These are phyloP conservation scores for Aphelocoma californica DNA, from an alignment of 2,797 vertebrate species.

Conservation along the genomic window DNA sequence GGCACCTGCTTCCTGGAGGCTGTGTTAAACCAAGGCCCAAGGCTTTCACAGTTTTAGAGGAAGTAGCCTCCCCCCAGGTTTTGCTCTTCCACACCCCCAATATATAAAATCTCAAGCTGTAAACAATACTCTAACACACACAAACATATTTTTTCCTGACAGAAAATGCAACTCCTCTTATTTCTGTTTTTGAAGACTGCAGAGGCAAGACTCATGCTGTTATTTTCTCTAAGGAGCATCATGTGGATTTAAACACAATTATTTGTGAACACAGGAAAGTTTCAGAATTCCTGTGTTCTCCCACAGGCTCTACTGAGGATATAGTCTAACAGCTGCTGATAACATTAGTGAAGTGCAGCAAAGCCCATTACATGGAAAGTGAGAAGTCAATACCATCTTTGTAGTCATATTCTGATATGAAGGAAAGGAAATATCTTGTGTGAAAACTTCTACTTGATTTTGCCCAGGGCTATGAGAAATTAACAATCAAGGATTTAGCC, in stretches of 20 bases:
- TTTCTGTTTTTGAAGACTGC: not conserved
- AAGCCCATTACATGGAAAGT: not conserved
- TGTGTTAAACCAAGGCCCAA: not conserved
- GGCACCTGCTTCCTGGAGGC: not conserved
- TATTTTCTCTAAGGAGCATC: not conserved
- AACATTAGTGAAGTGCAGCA: not conserved
- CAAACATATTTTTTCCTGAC: not conserved
- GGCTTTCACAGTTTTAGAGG: not conserved
- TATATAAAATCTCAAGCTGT: not conserved
- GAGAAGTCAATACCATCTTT: not conserved
- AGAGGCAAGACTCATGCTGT: not conserved
- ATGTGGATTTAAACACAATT: not conserved
- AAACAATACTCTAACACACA: not conserved
- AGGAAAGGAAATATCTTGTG: not conserved
- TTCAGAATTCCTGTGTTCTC: not conserved
- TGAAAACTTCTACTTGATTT: slow-evolving; percentile 18
- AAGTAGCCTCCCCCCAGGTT: not conserved
- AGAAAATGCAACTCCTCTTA: not conserved
- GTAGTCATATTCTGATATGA: not conserved
- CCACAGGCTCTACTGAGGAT: not conserved
- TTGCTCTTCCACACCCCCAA: not conserved
- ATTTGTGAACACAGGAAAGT: not conserved
- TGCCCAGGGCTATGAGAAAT: not conserved
- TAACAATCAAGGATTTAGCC: slow-evolving; percentile 1
- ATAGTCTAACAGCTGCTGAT: not conserved